A percentile compares a stretch with the other conserved stretches of the same genome.
Conservation (phyloP, 2,113 vertebrate genomes). For the Ciconia maguari region DNA sequence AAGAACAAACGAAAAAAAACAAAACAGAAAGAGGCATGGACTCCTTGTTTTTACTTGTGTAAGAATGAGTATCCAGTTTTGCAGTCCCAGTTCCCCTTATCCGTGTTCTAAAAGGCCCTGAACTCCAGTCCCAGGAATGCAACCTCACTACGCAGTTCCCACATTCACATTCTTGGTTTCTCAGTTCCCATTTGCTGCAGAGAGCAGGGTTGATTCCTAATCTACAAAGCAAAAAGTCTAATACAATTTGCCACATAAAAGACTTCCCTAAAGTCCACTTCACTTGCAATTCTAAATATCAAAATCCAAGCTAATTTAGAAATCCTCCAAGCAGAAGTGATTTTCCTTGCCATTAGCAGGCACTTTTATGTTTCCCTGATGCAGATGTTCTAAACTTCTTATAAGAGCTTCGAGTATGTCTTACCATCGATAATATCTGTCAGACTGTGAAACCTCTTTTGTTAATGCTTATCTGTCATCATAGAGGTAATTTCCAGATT, state of each 20-base stretch:
- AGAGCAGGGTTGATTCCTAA: background rate
- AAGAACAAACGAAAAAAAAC: background rate
- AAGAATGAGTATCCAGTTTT: background rate
- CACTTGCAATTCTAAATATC: background rate
- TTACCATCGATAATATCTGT: background rate
- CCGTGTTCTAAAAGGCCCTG: background rate
- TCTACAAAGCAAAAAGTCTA: slow-evolving; percentile 33
- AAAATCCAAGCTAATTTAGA: slow-evolving; percentile 28
- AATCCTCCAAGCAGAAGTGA: slow-evolving; percentile 51
- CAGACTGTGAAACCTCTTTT: background rate
- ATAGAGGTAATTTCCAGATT: background rate
- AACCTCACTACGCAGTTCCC: background rate
- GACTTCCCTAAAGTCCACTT: background rate
- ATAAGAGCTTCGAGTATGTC: background rate
- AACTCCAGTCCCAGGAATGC: background rate
- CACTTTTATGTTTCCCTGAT: background rate
- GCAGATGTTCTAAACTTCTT: background rate
- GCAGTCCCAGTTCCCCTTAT: background rate
- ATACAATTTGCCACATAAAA: slow-evolving; percentile 48
- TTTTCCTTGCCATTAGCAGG: slow-evolving; percentile 22
- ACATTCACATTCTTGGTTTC: background rate
- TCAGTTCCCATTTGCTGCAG: background rate
- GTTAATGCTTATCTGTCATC: background rate
- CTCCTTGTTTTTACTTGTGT: background rate
- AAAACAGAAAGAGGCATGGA: background rate